Evolutionary conservation across 2,888 invertebrate genomes (phyloP).

Genomic region (Macaria notata): DNA sequence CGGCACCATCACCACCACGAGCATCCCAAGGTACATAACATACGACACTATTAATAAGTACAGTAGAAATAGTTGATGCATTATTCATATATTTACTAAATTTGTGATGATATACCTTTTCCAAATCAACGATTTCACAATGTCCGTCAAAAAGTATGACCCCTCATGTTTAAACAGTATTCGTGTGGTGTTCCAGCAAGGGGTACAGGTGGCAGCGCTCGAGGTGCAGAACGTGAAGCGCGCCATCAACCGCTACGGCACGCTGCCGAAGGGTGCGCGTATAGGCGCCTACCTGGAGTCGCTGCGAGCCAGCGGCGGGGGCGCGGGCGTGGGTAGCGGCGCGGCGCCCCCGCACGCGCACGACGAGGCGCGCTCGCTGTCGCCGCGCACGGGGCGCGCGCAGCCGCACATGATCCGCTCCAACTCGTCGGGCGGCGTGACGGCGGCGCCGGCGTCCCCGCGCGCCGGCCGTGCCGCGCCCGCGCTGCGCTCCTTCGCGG

Average conservation of each 20-base stretch:
- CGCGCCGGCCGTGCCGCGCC: constrained; percentile 61
- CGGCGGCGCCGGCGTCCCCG: constrained; percentile 74
- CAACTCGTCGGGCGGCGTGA: constrained; percentile 93
- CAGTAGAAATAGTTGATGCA: too few species aligned
- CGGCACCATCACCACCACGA: constrained; percentile 66
- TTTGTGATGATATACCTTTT: too few species aligned
- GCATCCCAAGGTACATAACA: constrained; percentile 43
- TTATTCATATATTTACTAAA: too few species aligned
- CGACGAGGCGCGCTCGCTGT: constrained; percentile 80
- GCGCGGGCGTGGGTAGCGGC: constrained; percentile 55
- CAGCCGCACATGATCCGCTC: constrained; percentile 94
- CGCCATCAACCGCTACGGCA: constrained; percentile 97
- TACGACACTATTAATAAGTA: too few species aligned
- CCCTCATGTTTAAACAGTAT: too few species aligned
- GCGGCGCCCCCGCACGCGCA: constrained; percentile 65
- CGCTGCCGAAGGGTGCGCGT: constrained; percentile 97
- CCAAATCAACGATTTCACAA: too few species aligned
- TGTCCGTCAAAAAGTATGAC: too few species aligned
- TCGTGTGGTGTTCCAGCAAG: constrained; percentile 43
- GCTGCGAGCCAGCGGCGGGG: constrained; percentile 88
- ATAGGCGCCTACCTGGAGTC: constrained; percentile 98
- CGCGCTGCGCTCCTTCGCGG: constrained; percentile 82
- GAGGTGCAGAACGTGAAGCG: constrained; percentile 98
- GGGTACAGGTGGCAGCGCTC: constrained; percentile 93
- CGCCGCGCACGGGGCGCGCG: constrained; percentile 85